A percentile compares a stretch with the other conserved stretches of the same genome.
Conservation (phyloP, 1,140 invertebrate genomes). For the Potamilus streckersoni region DNA sequence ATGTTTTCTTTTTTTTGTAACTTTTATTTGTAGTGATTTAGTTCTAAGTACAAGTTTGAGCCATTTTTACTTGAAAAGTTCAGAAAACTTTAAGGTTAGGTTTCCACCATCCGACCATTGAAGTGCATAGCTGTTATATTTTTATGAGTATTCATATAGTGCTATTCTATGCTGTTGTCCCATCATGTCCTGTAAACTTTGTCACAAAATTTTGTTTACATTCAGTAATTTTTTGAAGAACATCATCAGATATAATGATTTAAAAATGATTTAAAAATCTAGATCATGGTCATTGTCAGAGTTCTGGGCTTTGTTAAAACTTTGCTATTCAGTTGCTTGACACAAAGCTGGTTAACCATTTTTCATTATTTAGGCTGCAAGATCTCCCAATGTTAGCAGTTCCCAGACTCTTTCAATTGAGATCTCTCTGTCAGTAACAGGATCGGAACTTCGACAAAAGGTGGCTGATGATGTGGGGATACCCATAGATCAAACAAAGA, state of each 20-base stretch:
- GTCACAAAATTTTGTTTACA: too few species aligned
- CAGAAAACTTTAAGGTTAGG: too few species aligned
- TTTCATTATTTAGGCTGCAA: neutral
- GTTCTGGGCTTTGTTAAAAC: neutral
- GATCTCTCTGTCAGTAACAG: conserved; percentile 50
- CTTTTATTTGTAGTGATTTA: too few species aligned
- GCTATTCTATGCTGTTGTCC: too few species aligned
- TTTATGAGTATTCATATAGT: too few species aligned
- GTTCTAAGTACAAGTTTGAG: too few species aligned
- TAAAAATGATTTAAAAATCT: too few species aligned
- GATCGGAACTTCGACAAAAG: conserved; percentile 71
- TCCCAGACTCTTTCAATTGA: conserved; percentile 30
- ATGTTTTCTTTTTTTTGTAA: too few species aligned
- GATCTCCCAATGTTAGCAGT: neutral
- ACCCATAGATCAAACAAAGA: conserved; percentile 73
- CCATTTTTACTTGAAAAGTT: too few species aligned
- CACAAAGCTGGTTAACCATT: neutral
- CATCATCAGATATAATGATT: neutral
- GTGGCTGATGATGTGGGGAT: conserved; percentile 71
- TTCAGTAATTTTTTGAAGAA: neutral
- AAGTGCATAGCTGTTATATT: too few species aligned
- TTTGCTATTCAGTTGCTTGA: neutral
- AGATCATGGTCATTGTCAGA: neutral
- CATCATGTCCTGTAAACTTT: too few species aligned
- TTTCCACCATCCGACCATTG: too few species aligned